These are phyloP conservation scores for Chrysopa pallens DNA, from an alignment of 1,140 invertebrate species.

Conservation along the genomic window DNA sequence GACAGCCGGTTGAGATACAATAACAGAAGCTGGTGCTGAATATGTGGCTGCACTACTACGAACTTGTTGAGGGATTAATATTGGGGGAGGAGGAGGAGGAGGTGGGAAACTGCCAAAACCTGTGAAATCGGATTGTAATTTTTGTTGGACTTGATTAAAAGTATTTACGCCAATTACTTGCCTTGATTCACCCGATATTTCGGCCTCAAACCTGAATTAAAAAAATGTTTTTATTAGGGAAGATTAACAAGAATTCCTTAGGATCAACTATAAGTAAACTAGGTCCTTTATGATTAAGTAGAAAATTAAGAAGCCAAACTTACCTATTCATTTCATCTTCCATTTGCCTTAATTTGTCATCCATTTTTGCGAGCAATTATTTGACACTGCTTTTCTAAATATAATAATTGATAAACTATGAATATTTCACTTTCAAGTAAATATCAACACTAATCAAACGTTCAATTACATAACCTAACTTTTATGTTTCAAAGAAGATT, in stretches of 20 bases:
- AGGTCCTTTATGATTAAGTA: too few relatives aligned
- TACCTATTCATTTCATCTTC: slow-evolving; percentile 73
- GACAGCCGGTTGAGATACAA: slow-evolving; percentile 34
- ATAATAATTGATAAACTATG: too few relatives aligned
- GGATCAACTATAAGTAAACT: too few relatives aligned
- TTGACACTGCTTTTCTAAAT: too few relatives aligned
- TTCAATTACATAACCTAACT: too few relatives aligned
- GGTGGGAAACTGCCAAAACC: slow-evolving; percentile 27
- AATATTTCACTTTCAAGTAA: too few relatives aligned
- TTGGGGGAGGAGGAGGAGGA: slow-evolving; percentile 29
- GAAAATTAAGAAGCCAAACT: slow-evolving; percentile 7
- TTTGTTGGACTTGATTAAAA: slow-evolving; percentile 44
- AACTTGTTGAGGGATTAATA: slow-evolving; percentile 40
- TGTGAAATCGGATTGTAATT: slow-evolving; percentile 33
- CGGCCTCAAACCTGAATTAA: slow-evolving; percentile 58
- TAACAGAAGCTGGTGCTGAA: slow-evolving; percentile 8
- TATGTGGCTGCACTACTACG: slow-evolving; percentile 18
- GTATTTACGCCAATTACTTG: slow-evolving; percentile 48
- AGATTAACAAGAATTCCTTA: too few relatives aligned
- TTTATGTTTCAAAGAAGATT: too few relatives aligned
- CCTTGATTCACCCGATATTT: slow-evolving; percentile 45
- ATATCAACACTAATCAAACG: too few relatives aligned
- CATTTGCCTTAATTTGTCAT: slow-evolving; percentile 41
- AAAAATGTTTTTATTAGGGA: slow-evolving; percentile 3
- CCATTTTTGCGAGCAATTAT: too few relatives aligned